These are phyloP conservation scores for Conus betulinus DNA, from an alignment of 1,140 invertebrate species.

Conservation along the genomic window DNA sequence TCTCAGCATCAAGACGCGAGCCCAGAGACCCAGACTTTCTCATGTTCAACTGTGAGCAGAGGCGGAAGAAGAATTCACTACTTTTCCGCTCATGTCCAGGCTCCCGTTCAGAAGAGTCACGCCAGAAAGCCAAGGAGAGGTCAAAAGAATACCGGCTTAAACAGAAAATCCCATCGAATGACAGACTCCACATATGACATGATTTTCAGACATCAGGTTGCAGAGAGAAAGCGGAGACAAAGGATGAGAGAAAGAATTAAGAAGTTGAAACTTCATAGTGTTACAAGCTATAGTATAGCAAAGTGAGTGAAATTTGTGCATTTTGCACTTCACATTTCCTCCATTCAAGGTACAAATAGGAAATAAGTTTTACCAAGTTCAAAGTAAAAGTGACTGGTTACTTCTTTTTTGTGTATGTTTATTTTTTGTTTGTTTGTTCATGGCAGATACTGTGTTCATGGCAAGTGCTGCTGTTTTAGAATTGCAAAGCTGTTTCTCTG, in stretches of 20 bases:
- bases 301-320: neutral
- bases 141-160: neutral
- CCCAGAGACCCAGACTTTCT: constrained; percentile 7
- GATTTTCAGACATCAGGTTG: constrained; percentile 1
- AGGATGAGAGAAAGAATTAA: constrained; percentile 11
- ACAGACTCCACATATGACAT: constrained; percentile 13
- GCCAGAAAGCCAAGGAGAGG: constrained; percentile 9
- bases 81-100: neutral
- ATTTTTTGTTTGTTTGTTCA: no score
- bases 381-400: no score
- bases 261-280: neutral
- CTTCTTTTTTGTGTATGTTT: no score
- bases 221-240: constrained; percentile 14
- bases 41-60: constrained; percentile 16
- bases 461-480: no score
- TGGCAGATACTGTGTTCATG: no score
- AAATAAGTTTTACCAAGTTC: no score
- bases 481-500: no score
- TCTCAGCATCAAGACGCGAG: constrained; percentile 11
- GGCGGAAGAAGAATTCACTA: neutral
- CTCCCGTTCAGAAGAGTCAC: neutral
- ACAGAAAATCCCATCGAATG: constrained; percentile 8
- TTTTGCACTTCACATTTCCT: no score
- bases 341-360: no score
- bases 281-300: neutral